phyloP scores from a whole-genome alignment of 1,140 invertebrate genomes.

The Drosophila virilis region DNA sequence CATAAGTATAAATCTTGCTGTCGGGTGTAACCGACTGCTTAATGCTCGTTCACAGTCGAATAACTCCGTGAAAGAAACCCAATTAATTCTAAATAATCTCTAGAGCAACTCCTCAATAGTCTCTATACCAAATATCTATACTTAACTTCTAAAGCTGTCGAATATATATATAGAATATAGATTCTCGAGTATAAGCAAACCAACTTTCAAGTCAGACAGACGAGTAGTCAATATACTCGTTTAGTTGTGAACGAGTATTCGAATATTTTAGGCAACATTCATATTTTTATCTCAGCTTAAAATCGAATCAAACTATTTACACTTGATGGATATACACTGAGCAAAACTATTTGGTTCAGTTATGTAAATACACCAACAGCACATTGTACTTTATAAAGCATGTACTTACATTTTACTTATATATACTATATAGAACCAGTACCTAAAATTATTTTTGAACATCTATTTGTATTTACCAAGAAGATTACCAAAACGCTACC shows the following conservation, averaged over 20 bases:
- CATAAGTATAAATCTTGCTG: neutral
- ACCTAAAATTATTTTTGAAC: constrained; percentile 68
- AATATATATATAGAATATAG: too few relatives aligned
- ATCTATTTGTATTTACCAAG: constrained; percentile 50
- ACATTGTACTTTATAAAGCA: constrained; percentile 53
- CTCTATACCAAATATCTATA: too few relatives aligned
- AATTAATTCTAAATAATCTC: too few relatives aligned
- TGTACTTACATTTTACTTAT: constrained; percentile 12
- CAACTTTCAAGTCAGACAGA: too few relatives aligned
- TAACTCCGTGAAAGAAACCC: neutral
- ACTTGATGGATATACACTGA: constrained; percentile 28
- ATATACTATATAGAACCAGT: constrained; percentile 48
- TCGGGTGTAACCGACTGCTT: neutral
- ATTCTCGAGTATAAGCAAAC: too few relatives aligned
- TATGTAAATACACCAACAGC: constrained; percentile 66
- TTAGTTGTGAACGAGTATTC: neutral
- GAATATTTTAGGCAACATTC: neutral
- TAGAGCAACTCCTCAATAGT: too few relatives aligned
- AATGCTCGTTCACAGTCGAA: constrained; percentile 2
- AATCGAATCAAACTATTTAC: constrained; percentile 66
- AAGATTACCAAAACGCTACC: constrained; percentile 42
- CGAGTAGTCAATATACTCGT: neutral
- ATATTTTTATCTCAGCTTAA: neutral
- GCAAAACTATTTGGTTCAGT: constrained; percentile 1
- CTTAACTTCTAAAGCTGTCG: too few relatives aligned